A percentile compares a stretch with the other conserved stretches of the same genome.
phyloP scores from a whole-genome alignment of 2,113 vertebrate species.

The Poecile atricapillus region DNA sequence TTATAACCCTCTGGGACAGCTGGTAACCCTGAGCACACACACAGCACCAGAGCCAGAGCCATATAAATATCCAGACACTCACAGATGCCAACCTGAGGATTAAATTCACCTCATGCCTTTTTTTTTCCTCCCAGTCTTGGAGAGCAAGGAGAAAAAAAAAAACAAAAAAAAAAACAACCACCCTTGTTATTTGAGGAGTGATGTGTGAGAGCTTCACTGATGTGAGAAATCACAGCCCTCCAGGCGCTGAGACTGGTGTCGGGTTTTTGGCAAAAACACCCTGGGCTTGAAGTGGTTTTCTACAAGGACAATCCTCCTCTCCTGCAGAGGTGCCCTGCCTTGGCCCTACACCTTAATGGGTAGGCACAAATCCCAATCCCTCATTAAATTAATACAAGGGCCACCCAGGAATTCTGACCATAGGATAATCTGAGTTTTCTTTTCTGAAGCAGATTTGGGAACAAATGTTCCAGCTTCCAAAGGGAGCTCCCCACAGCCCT shows the following conservation, averaged over 20 bases:
- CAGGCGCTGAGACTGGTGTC: rapidly evolving
- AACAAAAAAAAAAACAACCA: neutral
- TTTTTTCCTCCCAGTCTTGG: neutral
- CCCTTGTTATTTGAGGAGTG: neutral
- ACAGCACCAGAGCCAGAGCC: neutral
- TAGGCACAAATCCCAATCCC: neutral
- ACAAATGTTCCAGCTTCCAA: neutral
- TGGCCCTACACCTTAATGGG: neutral
- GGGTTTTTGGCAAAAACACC: neutral
- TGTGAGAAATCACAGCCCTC: neutral
- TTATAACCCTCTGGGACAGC: conserved; percentile 3
- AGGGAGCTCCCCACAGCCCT: neutral
- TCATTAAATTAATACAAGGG: neutral
- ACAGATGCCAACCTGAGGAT: neutral
- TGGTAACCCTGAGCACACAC: conserved; percentile 23
- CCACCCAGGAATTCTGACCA: neutral
- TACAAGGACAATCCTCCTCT: neutral
- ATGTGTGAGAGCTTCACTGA: neutral
- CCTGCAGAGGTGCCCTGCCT: neutral
- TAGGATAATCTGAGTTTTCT: neutral
- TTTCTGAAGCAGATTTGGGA: neutral
- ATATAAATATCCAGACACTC: conserved; percentile 30
- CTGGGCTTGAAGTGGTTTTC: neutral
- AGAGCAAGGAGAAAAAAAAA: rapidly evolving
- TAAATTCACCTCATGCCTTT: neutral